phyloP scores from a whole-genome alignment of 30 jellyfish, hydroid and myxozoan genomes.

The Aurelia sp. region DNA sequence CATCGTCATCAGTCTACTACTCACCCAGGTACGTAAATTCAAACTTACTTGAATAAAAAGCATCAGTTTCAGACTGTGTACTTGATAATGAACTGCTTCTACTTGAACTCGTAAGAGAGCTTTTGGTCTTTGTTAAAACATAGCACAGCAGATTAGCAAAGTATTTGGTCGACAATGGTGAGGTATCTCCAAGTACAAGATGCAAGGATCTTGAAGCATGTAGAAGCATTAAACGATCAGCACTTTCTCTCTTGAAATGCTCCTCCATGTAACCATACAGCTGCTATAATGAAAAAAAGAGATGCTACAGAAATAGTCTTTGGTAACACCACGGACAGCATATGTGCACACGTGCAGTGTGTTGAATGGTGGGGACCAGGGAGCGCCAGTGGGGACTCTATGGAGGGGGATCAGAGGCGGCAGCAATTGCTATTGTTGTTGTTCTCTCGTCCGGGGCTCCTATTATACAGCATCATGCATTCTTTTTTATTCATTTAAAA shows the following conservation, averaged over 20 bases:
- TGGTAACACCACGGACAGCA: no score
- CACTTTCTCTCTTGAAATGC: constrained; percentile 68
- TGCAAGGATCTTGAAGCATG: constrained; percentile 67
- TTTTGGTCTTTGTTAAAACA: constrained; percentile 37
- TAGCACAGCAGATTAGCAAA: constrained; percentile 61
- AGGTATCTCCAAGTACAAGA: constrained; percentile 50
- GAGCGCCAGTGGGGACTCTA: no score
- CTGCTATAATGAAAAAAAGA: constrained; percentile 11
- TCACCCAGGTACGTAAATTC: not conserved
- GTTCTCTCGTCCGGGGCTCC: no score
- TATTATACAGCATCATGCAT: no score
- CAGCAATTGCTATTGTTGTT: no score
- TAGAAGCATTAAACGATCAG: constrained; percentile 79
- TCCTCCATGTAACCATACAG: constrained; percentile 81
- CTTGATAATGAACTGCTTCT: constrained; percentile 46
- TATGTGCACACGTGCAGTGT: no score
- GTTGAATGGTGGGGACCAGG: no score
- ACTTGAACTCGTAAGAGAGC: constrained; percentile 30
- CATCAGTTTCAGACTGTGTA: constrained; percentile 36
- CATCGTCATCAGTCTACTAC: no score
- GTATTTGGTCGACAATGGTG: constrained; percentile 84
- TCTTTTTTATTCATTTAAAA: no score
- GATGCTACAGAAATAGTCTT: no score
- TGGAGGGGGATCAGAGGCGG: no score
- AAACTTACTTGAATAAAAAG: constrained; percentile 25